Evolutionary conservation across 2,888 invertebrate species (phyloP).

Genomic region (Xestobium rufovillosum): DNA sequence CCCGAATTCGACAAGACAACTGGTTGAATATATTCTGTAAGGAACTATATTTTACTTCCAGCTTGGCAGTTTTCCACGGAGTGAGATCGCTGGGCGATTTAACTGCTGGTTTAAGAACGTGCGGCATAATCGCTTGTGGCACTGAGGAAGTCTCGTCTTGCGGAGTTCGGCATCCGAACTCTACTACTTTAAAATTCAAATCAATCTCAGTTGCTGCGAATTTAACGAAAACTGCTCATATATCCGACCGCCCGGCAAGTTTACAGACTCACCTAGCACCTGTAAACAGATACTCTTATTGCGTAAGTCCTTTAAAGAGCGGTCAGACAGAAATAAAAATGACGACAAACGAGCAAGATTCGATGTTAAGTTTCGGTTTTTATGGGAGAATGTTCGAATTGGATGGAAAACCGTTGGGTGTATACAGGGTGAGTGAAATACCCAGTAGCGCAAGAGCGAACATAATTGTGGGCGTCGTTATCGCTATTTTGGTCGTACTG

Average conservation of each 20-base stretch:
- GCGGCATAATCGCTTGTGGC: background rate
- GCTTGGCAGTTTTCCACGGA: background rate
- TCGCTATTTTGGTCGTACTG: background rate
- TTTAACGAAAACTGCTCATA: too few relatives aligned
- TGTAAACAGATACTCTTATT: background rate
- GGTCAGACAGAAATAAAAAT: background rate
- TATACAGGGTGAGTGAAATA: background rate
- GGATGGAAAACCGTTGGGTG: background rate
- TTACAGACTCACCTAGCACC: background rate
- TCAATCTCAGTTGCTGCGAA: background rate
- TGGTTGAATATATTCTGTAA: too few relatives aligned
- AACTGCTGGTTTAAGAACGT: background rate
- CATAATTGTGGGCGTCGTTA: background rate
- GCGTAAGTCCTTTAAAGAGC: background rate
- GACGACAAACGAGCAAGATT: background rate
- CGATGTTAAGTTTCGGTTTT: background rate
- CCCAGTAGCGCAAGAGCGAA: too few relatives aligned
- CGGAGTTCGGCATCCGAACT: constrained; percentile 1
- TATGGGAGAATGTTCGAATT: constrained; percentile 1
- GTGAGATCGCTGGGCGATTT: background rate
- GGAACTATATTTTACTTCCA: background rate
- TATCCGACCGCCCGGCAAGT: too few relatives aligned
- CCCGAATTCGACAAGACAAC: too few relatives aligned
- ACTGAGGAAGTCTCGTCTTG: background rate
- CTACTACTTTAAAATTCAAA: constrained; percentile 1